Evolutionary conservation across 37 sponge, comb jelly and placozoan genomes (phyloP).

Genomic region (Beroe ovata): DNA sequence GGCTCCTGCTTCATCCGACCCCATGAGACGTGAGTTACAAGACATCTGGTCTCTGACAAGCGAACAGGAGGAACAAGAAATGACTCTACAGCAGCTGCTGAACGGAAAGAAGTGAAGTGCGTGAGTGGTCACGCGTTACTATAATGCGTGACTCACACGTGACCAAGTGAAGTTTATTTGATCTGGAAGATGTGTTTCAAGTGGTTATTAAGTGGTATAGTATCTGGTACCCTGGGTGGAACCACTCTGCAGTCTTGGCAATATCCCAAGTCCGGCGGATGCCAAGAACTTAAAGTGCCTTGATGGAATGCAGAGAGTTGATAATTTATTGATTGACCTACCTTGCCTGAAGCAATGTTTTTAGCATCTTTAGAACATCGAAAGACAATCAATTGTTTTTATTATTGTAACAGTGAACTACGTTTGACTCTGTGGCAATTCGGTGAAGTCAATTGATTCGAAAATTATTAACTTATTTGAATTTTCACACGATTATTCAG

Average conservation of each 20-base stretch:
- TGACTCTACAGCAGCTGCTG: conserved; percentile 60
- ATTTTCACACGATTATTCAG: conserved; percentile 43
- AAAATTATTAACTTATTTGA: conserved; percentile 51
- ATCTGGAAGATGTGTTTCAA: not conserved
- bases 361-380: conserved; percentile 57
- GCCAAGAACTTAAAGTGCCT: not conserved
- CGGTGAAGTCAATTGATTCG: not conserved
- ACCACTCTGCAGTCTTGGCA: too few relatives aligned
- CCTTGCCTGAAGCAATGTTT: conserved; percentile 1
- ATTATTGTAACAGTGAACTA: conserved; percentile 49
- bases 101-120: conserved; percentile 62
- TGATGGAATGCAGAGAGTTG: not conserved
- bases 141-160: not conserved
- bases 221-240: too few relatives aligned
- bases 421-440: not conserved
- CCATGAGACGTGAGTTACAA: not conserved
- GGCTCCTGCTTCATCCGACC: conserved; percentile 23
- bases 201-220: not conserved
- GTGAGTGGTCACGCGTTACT: not conserved
- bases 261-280: not conserved
- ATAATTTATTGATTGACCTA: not conserved
- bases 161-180: not conserved
- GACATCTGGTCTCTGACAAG: conserved; percentile 65
- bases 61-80: conserved; percentile 51
- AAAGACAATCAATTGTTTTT: conserved; percentile 63